Evolutionary conservation across 2,797 vertebrate genomes (phyloP).

Genomic region (Xiphophorus birchmanni): DNA sequence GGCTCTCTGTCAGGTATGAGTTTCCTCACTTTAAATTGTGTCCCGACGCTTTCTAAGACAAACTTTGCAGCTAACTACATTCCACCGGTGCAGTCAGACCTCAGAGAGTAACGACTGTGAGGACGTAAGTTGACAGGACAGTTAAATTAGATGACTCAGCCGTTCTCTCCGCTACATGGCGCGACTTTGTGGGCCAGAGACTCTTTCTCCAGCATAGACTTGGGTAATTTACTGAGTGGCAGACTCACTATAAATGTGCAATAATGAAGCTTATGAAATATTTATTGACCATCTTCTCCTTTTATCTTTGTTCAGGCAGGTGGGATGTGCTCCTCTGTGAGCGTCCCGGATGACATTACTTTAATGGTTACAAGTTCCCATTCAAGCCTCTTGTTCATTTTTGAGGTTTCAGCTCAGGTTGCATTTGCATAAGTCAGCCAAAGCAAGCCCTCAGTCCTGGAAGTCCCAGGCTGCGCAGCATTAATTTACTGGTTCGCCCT

Average conservation of each 20-base stretch:
- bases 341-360: slow-evolving; percentile 44
- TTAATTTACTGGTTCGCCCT: slow-evolving; percentile 27
- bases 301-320: slow-evolving; percentile 46
- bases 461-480: slow-evolving; percentile 11
- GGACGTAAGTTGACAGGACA: slow-evolving; percentile 25
- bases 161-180: background rate
- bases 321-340: slow-evolving; percentile 48
- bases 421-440: slow-evolving; percentile 59
- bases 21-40: slow-evolving; percentile 2
- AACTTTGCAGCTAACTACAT: slow-evolving; percentile 26
- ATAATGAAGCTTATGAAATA: slow-evolving; percentile 68
- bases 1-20: slow-evolving; percentile 2
- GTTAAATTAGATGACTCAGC: slow-evolving; percentile 40
- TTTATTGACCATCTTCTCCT: slow-evolving; percentile 54
- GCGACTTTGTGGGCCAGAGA: slow-evolving; percentile 50
- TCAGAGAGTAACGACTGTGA: background rate
- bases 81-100: slow-evolving; percentile 18
- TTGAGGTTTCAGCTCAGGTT: slow-evolving; percentile 40
- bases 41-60: slow-evolving; percentile 8
- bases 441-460: slow-evolving; percentile 39
- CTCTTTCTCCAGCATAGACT: slow-evolving; percentile 34
- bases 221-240: slow-evolving; percentile 59
- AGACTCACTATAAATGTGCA: slow-evolving; percentile 70
- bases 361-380: slow-evolving; percentile 42
- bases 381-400: slow-evolving; percentile 40